A percentile compares a stretch with the other conserved stretches of the same genome.
These are phyloP conservation scores for Drosophila albomicans DNA, from an alignment of 1,140 invertebrate genomes.

Conservation along the genomic window DNA sequence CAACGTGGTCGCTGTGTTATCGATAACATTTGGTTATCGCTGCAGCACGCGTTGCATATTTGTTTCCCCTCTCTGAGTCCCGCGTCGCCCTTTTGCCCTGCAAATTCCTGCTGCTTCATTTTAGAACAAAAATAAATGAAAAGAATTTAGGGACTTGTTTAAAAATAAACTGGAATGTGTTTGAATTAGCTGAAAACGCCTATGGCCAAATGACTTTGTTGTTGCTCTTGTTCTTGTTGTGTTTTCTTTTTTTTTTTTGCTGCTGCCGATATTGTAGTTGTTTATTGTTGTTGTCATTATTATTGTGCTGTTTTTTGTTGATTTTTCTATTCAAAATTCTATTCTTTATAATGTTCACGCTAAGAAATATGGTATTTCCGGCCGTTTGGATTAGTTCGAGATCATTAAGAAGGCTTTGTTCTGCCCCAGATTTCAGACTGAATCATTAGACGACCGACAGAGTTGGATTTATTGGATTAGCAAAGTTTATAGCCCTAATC, in stretches of 20 bases:
- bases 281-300: constrained; percentile 18
- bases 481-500: neutral
- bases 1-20: constrained; percentile 51
- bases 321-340: constrained; percentile 5
- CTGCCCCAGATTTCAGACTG: neutral
- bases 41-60: constrained; percentile 24
- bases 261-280: too few species aligned
- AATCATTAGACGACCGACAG: neutral
- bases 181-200: constrained; percentile 68
- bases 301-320: neutral
- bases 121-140: constrained; percentile 64
- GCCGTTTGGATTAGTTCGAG: constrained; percentile 31
- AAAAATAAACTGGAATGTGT: constrained; percentile 83
- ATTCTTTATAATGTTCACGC: constrained; percentile 16
- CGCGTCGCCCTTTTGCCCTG: neutral
- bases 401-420: constrained; percentile 8
- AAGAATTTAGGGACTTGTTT: constrained; percentile 77
- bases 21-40: constrained; percentile 63
- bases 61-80: constrained; percentile 16
- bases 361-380: constrained; percentile 49
- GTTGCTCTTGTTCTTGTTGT: constrained; percentile 27
- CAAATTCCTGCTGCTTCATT: constrained; percentile 48
- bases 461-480: neutral
- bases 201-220: constrained; percentile 55
- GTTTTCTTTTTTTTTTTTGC: neutral